Conservation (phyloP, 2,888 invertebrate species). For the Dromius quadrimaculatus region DNA sequence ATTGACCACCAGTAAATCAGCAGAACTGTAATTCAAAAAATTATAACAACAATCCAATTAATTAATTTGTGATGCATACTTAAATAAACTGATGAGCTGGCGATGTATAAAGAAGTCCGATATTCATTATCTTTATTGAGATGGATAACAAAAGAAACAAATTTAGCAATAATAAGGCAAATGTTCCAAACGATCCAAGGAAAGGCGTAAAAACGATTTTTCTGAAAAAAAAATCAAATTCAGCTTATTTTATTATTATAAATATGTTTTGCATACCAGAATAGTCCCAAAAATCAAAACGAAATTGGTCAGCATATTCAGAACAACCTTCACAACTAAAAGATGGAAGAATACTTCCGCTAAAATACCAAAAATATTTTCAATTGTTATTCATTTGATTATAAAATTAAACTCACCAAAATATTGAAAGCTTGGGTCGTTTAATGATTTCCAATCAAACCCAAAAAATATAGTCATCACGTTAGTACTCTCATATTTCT, state of each 20-base stretch:
- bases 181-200: constrained; percentile 18
- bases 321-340: constrained; percentile 1
- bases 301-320: constrained; percentile 19
- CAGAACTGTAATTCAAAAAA: not conserved
- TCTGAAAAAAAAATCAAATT: constrained; percentile 13
- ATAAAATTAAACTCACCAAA: not conserved
- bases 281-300: constrained; percentile 25
- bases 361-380: no score
- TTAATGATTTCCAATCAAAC: constrained; percentile 23
- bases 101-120: not conserved
- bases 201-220: constrained; percentile 20
- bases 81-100: constrained; percentile 23
- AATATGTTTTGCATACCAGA: constrained; percentile 19
- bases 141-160: constrained; percentile 17
- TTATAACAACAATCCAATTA: not conserved
- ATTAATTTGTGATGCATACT: not conserved
- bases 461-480: constrained; percentile 25
- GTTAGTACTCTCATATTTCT: constrained; percentile 31
- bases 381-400: no score
- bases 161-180: constrained; percentile 5
- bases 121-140: not conserved
- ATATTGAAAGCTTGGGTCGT: not conserved
- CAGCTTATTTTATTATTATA: not conserved
- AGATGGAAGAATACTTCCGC: constrained; percentile 12
- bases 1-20: not conserved